phyloP scores from a whole-genome alignment of 2,113 vertebrate species.

The Ictidomys tridecemlineatus region DNA sequence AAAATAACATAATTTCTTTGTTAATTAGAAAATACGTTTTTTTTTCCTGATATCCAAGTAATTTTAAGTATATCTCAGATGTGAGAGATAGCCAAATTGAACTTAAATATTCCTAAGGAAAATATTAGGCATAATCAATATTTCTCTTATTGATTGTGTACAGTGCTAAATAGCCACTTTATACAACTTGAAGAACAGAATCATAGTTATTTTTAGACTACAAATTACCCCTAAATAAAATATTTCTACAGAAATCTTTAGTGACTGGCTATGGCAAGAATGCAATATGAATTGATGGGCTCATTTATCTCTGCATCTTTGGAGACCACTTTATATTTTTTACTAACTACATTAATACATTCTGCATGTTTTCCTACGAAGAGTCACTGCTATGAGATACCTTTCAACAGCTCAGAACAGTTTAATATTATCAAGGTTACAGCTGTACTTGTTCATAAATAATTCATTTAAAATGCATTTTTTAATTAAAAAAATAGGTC shows the following conservation, averaged over 20 bases:
- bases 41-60: neutral
- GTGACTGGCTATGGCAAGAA: constrained; percentile 46
- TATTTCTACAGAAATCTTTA: constrained; percentile 71
- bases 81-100: constrained; percentile 12
- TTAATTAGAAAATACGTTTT: neutral
- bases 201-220: constrained; percentile 53
- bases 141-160: constrained; percentile 37
- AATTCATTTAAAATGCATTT: constrained; percentile 83
- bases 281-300: constrained; percentile 71
- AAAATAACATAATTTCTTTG: neutral
- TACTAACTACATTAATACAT: constrained; percentile 69
- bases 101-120: constrained; percentile 27
- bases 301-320: constrained; percentile 73
- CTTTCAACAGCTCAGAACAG: constrained; percentile 75
- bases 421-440: constrained; percentile 83
- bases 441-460: constrained; percentile 82
- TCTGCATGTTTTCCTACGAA: constrained; percentile 74
- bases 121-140: constrained; percentile 43
- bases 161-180: constrained; percentile 40
- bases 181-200: constrained; percentile 71
- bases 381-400: constrained; percentile 67
- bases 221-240: constrained; percentile 70
- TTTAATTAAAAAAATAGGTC: constrained; percentile 83
- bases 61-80: constrained; percentile 54
- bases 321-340: constrained; percentile 81